phyloP scores from a whole-genome alignment of 2,888 invertebrate species.

The Papilio gigon region DNA sequence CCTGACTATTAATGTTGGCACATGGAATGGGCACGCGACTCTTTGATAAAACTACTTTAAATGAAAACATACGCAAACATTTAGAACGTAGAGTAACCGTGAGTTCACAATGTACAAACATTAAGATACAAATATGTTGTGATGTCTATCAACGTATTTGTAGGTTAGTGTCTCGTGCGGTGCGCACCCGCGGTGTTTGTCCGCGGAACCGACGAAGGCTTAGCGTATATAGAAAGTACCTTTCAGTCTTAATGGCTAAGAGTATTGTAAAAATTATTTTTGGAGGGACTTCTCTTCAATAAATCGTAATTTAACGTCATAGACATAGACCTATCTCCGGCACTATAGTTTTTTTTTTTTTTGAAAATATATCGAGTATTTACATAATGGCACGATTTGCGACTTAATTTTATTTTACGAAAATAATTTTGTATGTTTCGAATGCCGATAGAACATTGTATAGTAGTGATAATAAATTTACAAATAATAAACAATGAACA shows the following conservation, averaged over 20 bases:
- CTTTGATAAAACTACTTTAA: constrained; percentile 55
- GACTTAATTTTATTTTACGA: constrained; percentile 57
- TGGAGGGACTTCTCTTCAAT: constrained; percentile 78
- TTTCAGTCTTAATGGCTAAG: constrained; percentile 79
- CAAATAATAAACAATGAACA: constrained; percentile 29
- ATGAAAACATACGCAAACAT: constrained; percentile 47
- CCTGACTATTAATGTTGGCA: constrained; percentile 76
- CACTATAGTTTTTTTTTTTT: constrained; percentile 54
- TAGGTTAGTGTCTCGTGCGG: background rate
- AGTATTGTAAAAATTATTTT: constrained; percentile 73
- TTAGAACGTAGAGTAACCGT: constrained; percentile 28
- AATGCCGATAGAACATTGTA: constrained; percentile 43
- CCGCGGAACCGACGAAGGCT: constrained; percentile 51
- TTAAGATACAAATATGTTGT: background rate
- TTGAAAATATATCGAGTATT: constrained; percentile 72
- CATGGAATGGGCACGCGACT: constrained; percentile 73
- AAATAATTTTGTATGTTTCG: constrained; percentile 61
- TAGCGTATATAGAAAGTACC: constrained; percentile 64
- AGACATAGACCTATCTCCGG: constrained; percentile 67
- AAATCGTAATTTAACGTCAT: constrained; percentile 65
- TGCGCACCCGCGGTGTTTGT: constrained; percentile 16
- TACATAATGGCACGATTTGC: constrained; percentile 58
- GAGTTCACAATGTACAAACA: background rate
- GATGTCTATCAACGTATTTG: background rate
- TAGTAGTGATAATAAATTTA: constrained; percentile 40